These are phyloP conservation scores for Acanthopagrus latus DNA, from an alignment of 2,797 vertebrate genomes.

Conservation along the genomic window DNA sequence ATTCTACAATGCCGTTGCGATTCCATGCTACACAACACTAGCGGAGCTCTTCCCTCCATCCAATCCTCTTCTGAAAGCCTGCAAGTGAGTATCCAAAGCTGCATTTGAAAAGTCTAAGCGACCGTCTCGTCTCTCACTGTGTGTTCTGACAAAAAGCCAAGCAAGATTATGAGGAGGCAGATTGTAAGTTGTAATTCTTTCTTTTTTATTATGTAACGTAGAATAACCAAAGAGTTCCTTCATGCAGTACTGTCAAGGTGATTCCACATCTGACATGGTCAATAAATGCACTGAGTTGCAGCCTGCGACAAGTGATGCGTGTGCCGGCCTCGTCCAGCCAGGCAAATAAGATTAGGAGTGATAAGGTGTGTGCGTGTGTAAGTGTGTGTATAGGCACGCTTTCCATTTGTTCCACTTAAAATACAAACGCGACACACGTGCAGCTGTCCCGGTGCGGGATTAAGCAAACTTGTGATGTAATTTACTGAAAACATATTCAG, in stretches of 20 bases:
- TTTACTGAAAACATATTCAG: neutral
- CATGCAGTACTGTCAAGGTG: too few species aligned
- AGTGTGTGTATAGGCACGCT: conserved; percentile 18
- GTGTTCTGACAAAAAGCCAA: neutral
- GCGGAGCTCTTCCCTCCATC: conserved; percentile 94
- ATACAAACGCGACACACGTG: conserved; percentile 31
- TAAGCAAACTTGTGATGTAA: neutral
- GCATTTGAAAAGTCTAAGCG: neutral
- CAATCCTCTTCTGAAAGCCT: conserved; percentile 90
- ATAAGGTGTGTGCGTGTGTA: conserved; percentile 18
- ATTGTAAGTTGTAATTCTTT: neutral
- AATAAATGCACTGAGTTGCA: neutral
- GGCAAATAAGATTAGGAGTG: conserved; percentile 49
- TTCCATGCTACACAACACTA: conserved; percentile 96
- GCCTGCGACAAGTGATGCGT: conserved; percentile 7
- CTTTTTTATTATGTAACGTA: neutral
- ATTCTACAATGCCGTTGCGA: conserved; percentile 97
- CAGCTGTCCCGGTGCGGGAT: conserved; percentile 17
- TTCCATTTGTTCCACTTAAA: conserved; percentile 27
- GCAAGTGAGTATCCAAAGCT: conserved; percentile 87
- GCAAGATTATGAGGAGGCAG: neutral
- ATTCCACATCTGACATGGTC: conserved; percentile 12
- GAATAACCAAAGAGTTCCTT: neutral
- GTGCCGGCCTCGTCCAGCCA: conserved; percentile 16
- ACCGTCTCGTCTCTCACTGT: neutral